These are phyloP conservation scores for Enoplosus armatus DNA, from an alignment of 2,797 vertebrate species.

Conservation along the genomic window DNA sequence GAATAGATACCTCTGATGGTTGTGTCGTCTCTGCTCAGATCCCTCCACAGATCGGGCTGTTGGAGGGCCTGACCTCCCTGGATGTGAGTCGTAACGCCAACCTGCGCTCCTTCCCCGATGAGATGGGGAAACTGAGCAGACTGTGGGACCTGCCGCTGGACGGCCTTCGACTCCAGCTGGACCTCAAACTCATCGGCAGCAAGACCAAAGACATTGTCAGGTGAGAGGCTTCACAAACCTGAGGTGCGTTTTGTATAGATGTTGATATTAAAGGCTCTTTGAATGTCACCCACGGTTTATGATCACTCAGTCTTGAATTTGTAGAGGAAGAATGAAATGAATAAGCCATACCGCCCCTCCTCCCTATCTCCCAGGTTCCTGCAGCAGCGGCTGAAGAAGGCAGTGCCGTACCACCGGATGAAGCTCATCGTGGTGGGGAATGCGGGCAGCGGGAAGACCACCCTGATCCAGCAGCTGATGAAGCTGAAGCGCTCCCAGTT, in stretches of 20 bases:
- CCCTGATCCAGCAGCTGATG: constrained; percentile 92
- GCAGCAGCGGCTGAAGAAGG: constrained; percentile 96
- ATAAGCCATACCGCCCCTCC: background rate
- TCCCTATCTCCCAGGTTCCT: constrained; percentile 88
- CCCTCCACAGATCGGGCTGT: constrained; percentile 92
- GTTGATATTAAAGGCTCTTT: background rate
- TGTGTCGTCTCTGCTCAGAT: constrained; percentile 81
- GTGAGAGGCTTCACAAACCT: constrained; percentile 69
- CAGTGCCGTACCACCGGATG: constrained; percentile 95
- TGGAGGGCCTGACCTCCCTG: constrained; percentile 93
- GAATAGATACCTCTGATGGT: background rate
- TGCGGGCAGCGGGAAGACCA: constrained; percentile 92
- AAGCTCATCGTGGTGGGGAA: constrained; percentile 97
- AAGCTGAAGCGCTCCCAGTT: constrained; percentile 86
- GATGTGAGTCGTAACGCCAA: constrained; percentile 92
- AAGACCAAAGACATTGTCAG: constrained; percentile 98
- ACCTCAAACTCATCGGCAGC: constrained; percentile 94
- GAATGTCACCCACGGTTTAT: no score
- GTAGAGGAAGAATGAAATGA: background rate
- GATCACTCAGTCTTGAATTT: background rate
- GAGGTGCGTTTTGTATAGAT: no score
- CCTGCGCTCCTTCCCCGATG: constrained; percentile 93
- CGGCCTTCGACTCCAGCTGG: constrained; percentile 92
- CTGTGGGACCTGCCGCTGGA: constrained; percentile 98
- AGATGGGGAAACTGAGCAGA: constrained; percentile 94